phyloP scores from a whole-genome alignment of 2,888 invertebrate genomes.

The Lithodes maja region DNA sequence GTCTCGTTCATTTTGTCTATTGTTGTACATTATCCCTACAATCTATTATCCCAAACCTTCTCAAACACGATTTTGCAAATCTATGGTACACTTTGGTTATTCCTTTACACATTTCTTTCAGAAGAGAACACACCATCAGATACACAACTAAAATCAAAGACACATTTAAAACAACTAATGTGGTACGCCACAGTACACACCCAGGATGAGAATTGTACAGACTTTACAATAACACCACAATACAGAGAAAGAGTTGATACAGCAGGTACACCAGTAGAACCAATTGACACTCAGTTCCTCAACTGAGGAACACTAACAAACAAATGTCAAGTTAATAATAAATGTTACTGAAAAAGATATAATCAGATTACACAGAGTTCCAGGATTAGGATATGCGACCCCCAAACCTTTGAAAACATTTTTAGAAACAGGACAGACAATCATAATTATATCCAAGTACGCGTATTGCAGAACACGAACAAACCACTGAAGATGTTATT shows the following conservation, averaged over 20 bases:
- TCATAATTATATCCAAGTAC: constrained; percentile 3
- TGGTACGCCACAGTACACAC: neutral
- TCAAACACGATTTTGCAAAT: neutral
- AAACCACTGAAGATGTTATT: constrained; percentile 10
- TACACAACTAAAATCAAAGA: constrained; percentile 9
- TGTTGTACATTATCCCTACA: too few relatives aligned
- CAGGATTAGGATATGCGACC: neutral
- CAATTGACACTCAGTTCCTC: too few relatives aligned
- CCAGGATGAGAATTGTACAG: too few relatives aligned
- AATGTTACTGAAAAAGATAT: neutral
- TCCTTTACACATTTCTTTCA: constrained; percentile 27
- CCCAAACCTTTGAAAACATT: neutral
- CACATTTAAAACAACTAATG: constrained; percentile 1
- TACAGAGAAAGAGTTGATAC: too few relatives aligned
- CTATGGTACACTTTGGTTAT: neutral
- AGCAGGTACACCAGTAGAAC: too few relatives aligned
- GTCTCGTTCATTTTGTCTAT: too few relatives aligned
- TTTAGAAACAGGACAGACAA: constrained; percentile 5
- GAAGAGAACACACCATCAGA: constrained; percentile 16
- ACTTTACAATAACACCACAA: too few relatives aligned
- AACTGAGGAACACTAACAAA: neutral
- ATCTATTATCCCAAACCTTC: neutral
- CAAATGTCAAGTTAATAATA: neutral
- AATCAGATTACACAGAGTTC: neutral
- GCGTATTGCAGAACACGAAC: neutral